Evolutionary conservation across 2,797 vertebrate genomes (phyloP), one percentile per base, ranked within the genome.

Genomic region (Anableps anableps): DNA sequence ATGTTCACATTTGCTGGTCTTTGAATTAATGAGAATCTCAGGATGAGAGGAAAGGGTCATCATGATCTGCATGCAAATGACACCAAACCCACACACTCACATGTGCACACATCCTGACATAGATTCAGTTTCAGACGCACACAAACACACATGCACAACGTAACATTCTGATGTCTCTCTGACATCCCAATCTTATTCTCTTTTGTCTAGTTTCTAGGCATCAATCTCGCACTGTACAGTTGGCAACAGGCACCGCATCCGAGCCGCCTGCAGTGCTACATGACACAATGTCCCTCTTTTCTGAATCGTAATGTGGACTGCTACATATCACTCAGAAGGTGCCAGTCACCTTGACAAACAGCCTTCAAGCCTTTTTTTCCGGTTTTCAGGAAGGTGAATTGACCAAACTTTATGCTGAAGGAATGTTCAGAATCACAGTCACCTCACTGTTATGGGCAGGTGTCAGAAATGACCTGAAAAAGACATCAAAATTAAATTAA

Each of bases 11-110:
- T 47, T 8, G 62, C 72, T 43, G 72, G 77, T 80, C 82, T 92
- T 83, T 80, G 90, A 90, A 92, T 93, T 91, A 93, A 93, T 93
- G 87, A 91, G 91, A 92, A 88, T 84, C 87, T 91, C 85, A 87
- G 87, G 89, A 64, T 92, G 92, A 92, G 90, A 91, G 75, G 82
- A 89, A 81, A 82, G 85, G 89, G 91, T 85, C 88, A 86, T 90
- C 90, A 90, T 84, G 87, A 88, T 85, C 86, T 90, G 90, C 87
- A 93, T 94, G 91, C 86, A 92, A 93, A 94, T 93, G 80, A 80
- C 77, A 86, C 60, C 62, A 79, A 58, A 71, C 77, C 51, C 78
- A 74, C 70, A 51, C 41, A 45, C 80, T 68, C 72, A 72, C 7
- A 36, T 29, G 36, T n/a, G 71, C 55, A 76, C 79, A 64, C 36